Base-by-base conservation (phyloP, 2,888 invertebrate species). In the Erebia aethiops region DNA sequence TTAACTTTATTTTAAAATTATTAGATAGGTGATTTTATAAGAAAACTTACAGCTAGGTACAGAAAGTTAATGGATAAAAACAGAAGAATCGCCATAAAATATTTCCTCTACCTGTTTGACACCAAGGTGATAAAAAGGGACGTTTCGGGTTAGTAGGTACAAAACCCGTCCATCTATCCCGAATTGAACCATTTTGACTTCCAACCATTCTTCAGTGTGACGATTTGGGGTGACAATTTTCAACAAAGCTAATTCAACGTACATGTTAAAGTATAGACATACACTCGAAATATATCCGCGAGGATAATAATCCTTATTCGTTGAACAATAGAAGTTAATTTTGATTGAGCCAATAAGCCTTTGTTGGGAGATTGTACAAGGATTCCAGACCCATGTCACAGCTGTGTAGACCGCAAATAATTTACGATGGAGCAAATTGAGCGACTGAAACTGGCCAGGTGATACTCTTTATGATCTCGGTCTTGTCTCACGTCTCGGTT, bases 341-440 rank as follows among this genome's bases (percentile, higher is more conserved):
- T 57, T 21, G 51, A 5, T 35, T 11, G 13, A 46, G 57, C 9
- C 16, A 26, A 57, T 57, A 41, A 61, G 1, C 11, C 51, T 62
- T 51, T 46, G 41, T 56, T 16, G n/a, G 35, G 49, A 41, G 49
- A 58, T 16, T 56, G 63, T 69, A 67, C 35, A 58, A 56, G 60
- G 41, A 56, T 54, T 71, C 58, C 62, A 52, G 57, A 71, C 71
- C 73, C 73, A 10, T 65, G 71, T 74, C 73, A 74, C 73, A 74
- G 67, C 71, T 71, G 73, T 56, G 71, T 18, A 52, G 54, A 67
- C 71, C 73, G 69, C 73, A 69, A 61, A 73, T 73, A 71, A 74
- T 69, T 67, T 71, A 74, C 67, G 67, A 71, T 57, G 71, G 56
- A 58, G 67, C 35, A 69, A 67, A 71, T 74, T 67, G 69, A 74